These are phyloP conservation scores for Scylla paramamosain DNA, from an alignment of 1,140 invertebrate species.

Conservation along the genomic window DNA sequence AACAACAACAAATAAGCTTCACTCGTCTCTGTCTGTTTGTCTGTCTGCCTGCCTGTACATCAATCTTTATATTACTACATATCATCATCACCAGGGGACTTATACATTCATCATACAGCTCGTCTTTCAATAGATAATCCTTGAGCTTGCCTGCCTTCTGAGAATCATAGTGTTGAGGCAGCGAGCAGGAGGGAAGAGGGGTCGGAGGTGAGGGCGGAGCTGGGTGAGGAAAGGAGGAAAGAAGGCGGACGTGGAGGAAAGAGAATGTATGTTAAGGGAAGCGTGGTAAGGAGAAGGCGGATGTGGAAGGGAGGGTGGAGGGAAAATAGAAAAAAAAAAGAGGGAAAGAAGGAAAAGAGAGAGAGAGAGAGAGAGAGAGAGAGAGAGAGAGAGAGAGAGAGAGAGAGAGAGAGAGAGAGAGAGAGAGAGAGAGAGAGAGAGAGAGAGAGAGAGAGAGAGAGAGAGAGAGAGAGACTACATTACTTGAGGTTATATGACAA, in stretches of 20 bases:
- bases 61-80: background rate
- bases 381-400: background rate
- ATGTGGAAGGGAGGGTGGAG: background rate
- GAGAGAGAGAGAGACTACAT: no score
- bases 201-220: constrained; percentile 16
- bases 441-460: no score
- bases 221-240: background rate
- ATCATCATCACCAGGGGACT: background rate
- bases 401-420: no score
- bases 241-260: background rate
- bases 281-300: background rate
- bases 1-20: background rate
- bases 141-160: background rate
- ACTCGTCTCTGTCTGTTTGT: background rate
- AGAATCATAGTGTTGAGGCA: background rate
- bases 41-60: no score
- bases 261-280: background rate
- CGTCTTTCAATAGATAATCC: background rate
- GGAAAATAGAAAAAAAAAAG: background rate
- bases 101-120: background rate
- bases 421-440: no score
- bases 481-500: no score
- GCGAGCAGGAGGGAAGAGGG: background rate
- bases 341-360: background rate
- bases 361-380: background rate